These are phyloP conservation scores for Clanis bilineata DNA, from an alignment of 2,888 invertebrate species.

Conservation along the genomic window DNA sequence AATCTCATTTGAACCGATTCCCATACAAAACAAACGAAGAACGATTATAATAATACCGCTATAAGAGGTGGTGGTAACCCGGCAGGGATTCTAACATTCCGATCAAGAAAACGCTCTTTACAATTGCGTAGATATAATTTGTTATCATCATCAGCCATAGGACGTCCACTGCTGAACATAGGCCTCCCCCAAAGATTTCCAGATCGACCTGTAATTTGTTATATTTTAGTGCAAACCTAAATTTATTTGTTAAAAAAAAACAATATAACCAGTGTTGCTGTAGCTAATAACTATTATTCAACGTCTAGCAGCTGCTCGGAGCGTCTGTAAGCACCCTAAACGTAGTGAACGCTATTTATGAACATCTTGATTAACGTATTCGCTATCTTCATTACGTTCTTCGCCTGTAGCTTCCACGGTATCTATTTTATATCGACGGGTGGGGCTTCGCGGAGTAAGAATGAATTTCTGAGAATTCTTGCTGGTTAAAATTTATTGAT, in stretches of 20 bases:
- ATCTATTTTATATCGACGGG: slow-evolving; percentile 38
- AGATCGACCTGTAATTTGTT: too few species aligned
- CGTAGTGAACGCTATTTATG: slow-evolving; percentile 47
- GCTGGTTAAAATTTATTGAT: too few species aligned
- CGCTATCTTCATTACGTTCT: slow-evolving; percentile 28
- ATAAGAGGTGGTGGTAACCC: too few species aligned
- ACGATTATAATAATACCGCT: too few species aligned
- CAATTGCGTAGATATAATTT: too few species aligned
- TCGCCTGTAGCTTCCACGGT: neutral
- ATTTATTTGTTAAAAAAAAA: neutral
- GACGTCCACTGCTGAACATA: too few species aligned
- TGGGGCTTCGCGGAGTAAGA: slow-evolving; percentile 13
- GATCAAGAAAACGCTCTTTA: too few species aligned
- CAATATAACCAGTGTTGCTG: neutral
- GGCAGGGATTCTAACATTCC: too few species aligned
- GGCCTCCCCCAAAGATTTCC: too few species aligned
- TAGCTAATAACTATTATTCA: neutral
- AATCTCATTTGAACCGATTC: too few species aligned
- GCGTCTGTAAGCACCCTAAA: slow-evolving; percentile 16
- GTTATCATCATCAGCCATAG: too few species aligned
- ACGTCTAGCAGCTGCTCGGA: neutral
- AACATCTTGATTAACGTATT: slow-evolving; percentile 60
- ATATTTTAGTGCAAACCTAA: neutral
- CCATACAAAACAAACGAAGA: too few species aligned
- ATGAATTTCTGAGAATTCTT: neutral